These are phyloP conservation scores for Cichlasoma orientale DNA, from an alignment of 2,797 vertebrate genomes.

Conservation along the genomic window DNA sequence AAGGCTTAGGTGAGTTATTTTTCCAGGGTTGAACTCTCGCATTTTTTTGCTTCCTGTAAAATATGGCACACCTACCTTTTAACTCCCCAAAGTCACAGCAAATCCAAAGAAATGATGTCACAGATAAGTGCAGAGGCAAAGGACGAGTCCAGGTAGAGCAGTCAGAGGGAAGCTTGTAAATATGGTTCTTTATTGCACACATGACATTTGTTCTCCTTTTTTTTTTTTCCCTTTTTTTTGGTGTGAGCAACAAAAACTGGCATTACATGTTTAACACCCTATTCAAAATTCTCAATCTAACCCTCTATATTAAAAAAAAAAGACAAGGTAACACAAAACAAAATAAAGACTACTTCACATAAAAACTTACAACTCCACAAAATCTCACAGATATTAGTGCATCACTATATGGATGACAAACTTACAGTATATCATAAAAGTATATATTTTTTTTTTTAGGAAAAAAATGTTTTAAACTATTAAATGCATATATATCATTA, in stretches of 20 bases:
- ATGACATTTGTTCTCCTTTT: conserved; percentile 64
- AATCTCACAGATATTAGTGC: conserved; percentile 75
- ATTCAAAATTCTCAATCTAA: conserved; percentile 59
- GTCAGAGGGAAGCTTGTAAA: conserved; percentile 74
- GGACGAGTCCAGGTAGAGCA: conserved; percentile 70
- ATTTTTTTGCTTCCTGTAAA: conserved; percentile 31
- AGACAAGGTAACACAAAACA: conserved; percentile 66
- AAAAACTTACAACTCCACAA: conserved; percentile 70
- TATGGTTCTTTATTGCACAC: conserved; percentile 84
- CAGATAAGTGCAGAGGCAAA: conserved; percentile 44
- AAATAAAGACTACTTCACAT: conserved; percentile 73
- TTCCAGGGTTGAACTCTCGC: conserved; percentile 24
- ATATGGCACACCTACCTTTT: conserved; percentile 62
- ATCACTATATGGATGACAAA: conserved; percentile 67
- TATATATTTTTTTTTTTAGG: conserved; percentile 40
- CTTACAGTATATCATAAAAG: conserved; percentile 63
- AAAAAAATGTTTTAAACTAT: conserved; percentile 36
- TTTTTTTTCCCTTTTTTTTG: conserved; percentile 29
- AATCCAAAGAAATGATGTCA: conserved; percentile 47
- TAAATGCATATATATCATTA: conserved; percentile 59
- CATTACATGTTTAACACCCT: conserved; percentile 74
- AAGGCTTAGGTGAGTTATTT: conserved; percentile 8
- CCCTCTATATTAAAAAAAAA: conserved; percentile 55
- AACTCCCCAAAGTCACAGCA: conserved; percentile 22
- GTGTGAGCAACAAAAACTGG: conserved; percentile 78